Base-by-base conservation (phyloP, 2,797 vertebrate genomes). In the Chaunax sp. region DNA sequence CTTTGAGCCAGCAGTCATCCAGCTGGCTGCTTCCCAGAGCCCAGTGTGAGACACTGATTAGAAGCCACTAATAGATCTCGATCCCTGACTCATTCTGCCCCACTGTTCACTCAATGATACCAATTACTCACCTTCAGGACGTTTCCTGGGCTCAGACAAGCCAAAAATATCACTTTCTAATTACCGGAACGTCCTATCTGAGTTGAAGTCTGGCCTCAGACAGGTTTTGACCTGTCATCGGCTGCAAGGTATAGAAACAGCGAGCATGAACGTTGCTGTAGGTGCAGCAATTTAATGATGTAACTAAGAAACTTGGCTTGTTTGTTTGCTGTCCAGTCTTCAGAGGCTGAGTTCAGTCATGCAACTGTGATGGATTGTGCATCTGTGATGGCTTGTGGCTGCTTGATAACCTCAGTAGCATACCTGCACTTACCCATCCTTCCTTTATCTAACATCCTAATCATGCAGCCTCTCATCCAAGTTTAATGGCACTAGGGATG, bases 51-150 rank as follows among this genome's bases (percentile, higher is more conserved):
- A 61, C 72, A 18, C 83, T 75, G 84, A 87, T 88, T 82, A 79
- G 76, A 71, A 69, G 45, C 82, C 77, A 64, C 72, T 89, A 84
- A 87, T 84, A 87, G 84, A 87, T 75, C 81, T 81, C 10, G 23
- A 78, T 78, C 81, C 77, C 79, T 88, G 83, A 87, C 80, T 85
- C 86, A 83, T 86, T 75, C 78, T 22, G 77, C 77, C 80, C 77
- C 74, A 65, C 74, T 77, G 78, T 79, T 89, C 83, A 74, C 65
- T 85, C 77, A 71, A 49, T 85, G 83, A 78, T 80, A 83, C 74
- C 81, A 77, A 86, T 91, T 88, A 89, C 82, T 90, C 89, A 85
- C 74, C 81, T 80, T 84, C 82, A 75, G 54, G 76, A 78, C 60
- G 19, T 18, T 64, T 69, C 49, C 79, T 2, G 41, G 13, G 49